Percentiles rank a stretch among this genome's conserved stretches.
These are phyloP conservation scores for Polydrusus pterygomalis DNA, from an alignment of 2,888 invertebrate genomes.

Conservation along the genomic window DNA sequence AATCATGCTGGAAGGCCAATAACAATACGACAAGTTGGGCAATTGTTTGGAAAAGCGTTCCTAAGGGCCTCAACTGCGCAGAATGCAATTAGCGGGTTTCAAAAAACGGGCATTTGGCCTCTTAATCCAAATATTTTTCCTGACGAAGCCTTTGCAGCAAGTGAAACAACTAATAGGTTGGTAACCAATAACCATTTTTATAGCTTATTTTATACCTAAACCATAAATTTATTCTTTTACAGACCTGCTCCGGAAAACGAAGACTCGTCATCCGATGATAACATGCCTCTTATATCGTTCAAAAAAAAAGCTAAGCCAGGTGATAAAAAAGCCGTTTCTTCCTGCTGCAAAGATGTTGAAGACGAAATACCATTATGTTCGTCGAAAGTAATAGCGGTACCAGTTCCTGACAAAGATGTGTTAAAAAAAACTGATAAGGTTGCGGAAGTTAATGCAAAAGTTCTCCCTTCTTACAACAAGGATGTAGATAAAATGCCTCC, in stretches of 20 bases:
- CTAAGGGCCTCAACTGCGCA: slow-evolving; percentile 42
- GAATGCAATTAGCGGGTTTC: slow-evolving; percentile 41
- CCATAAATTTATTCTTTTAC: slow-evolving; percentile 14
- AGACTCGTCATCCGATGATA: slow-evolving; percentile 14
- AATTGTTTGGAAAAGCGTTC: slow-evolving; percentile 38
- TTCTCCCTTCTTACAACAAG: slow-evolving; percentile 2
- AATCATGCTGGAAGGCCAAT: slow-evolving; percentile 59
- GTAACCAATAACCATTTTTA: background rate
- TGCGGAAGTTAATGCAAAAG: background rate
- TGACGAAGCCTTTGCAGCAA: slow-evolving; percentile 43
- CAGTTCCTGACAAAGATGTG: slow-evolving; percentile 2
- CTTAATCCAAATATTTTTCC: slow-evolving; percentile 38
- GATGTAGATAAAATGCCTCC: slow-evolving; percentile 1
- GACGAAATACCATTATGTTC: slow-evolving; percentile 6
- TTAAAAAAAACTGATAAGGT: slow-evolving; percentile 3
- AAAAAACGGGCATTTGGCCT: slow-evolving; percentile 44
- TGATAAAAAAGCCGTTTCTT: slow-evolving; percentile 6
- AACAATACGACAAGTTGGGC: slow-evolving; percentile 37
- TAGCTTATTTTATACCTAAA: slow-evolving; percentile 15
- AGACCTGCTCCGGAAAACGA: slow-evolving; percentile 15
- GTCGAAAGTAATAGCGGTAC: background rate
- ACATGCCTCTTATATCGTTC: slow-evolving; percentile 8
- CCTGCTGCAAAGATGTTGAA: slow-evolving; percentile 5
- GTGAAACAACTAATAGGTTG: no score
- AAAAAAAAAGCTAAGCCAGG: background rate